phyloP scores from a whole-genome alignment of 2,113 vertebrate species.

The Eidolon helvum region DNA sequence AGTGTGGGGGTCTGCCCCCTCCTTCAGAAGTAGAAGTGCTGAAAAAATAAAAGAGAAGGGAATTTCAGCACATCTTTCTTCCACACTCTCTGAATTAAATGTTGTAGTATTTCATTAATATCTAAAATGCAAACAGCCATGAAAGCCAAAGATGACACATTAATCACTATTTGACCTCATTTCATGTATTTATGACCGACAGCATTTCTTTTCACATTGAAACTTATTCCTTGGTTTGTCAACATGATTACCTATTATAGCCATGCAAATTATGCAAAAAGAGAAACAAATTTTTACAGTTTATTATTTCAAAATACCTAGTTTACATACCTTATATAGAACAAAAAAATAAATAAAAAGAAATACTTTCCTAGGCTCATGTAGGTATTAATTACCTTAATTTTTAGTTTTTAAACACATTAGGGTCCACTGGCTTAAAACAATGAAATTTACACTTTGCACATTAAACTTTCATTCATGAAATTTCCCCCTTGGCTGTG shows the following conservation, averaged over 20 bases:
- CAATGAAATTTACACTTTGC: background rate
- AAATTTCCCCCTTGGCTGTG: background rate
- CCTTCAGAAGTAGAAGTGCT: slow-evolving; percentile 93
- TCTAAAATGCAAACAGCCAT: background rate
- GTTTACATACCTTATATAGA: background rate
- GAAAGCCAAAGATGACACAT: accelerated
- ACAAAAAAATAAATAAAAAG: background rate
- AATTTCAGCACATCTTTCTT: slow-evolving; percentile 55
- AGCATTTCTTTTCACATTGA: background rate
- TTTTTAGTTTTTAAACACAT: background rate
- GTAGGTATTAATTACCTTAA: background rate
- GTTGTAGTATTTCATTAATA: background rate
- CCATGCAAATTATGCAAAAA: background rate
- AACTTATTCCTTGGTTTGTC: background rate
- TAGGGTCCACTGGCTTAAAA: background rate
- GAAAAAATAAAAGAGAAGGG: slow-evolving; percentile 75
- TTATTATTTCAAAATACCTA: background rate
- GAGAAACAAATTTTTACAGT: background rate
- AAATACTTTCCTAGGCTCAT: background rate
- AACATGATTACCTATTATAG: background rate
- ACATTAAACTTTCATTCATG: background rate
- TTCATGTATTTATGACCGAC: accelerated
- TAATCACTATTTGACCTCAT: background rate
- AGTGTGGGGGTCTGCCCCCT: slow-evolving; percentile 88
- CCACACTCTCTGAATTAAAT: background rate